Evolutionary conservation across 2,888 invertebrate species (phyloP), one percentile per base, ranked within the genome.

Genomic region (Euproctis similis): DNA sequence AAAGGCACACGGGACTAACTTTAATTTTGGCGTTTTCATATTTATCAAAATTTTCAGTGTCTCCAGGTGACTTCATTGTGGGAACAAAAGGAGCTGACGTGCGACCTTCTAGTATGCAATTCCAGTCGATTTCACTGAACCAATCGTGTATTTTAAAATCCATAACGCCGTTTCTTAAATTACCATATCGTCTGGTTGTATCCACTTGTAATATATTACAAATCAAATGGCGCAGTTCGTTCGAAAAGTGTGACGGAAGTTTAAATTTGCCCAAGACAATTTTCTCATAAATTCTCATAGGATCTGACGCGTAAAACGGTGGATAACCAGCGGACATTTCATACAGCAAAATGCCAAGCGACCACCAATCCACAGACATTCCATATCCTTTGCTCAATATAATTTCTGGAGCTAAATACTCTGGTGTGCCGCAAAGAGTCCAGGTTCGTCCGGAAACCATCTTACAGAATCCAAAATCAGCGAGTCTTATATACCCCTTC

Each of bases 401-500:
- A 11, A 93, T 91, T 78, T 98, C 97, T 1, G 96, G 96, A 0
- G 98, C 98, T 36, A 98, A 82, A 73, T 98, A 99, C 73, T 98
- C 98, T 0, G 98, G 97, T 0, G 98, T 98, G 0, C 97, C 97
- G 65, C 97, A 98, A 11, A 98, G 73, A 0, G 96, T 97, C 90
- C 94, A 95, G 0, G 97, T 97, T 53, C 97, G 85, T 0, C 87
- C 86, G 19, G 85, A 84, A 21, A 90, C 85, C 31, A 89, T 77
- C 76, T 98, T 98, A 49, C 96, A 94, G 76, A 98, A 98, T 13
- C 98, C 97, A 65, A 97, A 96, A 75, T 98, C 98, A 1, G 96
- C 95, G 30, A 98, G 86, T 86, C 94, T 89, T 2, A 92, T 71
- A 54, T 94, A 96, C 0, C 96, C 96, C 10, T 80, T 85, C 39